phyloP scores from a whole-genome alignment of 2,797 vertebrate genomes.

The Streptopelia turtur region DNA sequence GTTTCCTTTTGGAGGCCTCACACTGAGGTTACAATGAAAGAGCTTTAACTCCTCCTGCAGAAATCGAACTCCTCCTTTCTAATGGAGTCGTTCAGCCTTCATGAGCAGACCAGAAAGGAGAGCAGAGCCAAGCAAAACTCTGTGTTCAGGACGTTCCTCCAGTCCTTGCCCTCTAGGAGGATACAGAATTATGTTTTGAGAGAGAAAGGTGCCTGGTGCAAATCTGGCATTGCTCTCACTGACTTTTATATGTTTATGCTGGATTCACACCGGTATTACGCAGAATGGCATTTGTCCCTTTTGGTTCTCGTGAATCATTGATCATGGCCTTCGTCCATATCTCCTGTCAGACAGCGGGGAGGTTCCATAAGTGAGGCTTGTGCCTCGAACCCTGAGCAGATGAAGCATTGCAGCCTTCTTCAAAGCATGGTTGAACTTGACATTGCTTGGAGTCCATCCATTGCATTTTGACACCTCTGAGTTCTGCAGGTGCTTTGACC shows the following conservation, averaged over 20 bases:
- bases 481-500: not conserved
- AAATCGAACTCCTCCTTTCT: not conserved
- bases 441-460: not conserved
- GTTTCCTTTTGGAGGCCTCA: not conserved
- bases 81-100: not conserved
- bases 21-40: not conserved
- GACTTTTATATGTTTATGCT: not conserved
- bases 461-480: not conserved
- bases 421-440: not conserved
- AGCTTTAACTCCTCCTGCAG: not conserved
- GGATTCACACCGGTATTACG: not conserved
- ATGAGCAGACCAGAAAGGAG: not conserved
- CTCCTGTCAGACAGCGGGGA: not conserved
- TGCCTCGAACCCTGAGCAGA: fast-evolving
- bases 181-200: not conserved
- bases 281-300: not conserved
- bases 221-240: not conserved
- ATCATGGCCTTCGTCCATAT: not conserved
- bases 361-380: not conserved
- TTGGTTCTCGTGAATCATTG: not conserved
- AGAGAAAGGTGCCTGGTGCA: not conserved
- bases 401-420: not conserved
- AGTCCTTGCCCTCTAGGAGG: not conserved
- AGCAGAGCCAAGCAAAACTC: not conserved
- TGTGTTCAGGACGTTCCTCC: not conserved